Evolutionary conservation across 35 echinoderm and acorn worm genomes (phyloP).

Genomic region (Apostichopus parvimensis): DNA sequence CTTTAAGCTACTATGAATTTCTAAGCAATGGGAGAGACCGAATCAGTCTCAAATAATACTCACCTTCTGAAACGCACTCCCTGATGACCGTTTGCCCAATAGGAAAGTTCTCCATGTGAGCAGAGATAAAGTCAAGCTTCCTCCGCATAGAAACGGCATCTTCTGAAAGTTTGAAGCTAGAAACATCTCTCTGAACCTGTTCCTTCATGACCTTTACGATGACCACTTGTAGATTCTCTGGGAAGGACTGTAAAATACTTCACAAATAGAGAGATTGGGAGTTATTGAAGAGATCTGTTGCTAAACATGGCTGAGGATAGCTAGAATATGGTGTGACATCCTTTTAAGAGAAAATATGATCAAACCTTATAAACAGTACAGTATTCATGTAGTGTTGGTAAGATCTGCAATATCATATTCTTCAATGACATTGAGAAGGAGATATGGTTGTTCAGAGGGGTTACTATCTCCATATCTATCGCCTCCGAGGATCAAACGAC

Average conservation of each 20-base stretch:
- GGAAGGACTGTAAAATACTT: slow-evolving; percentile 29
- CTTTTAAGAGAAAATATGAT: too few relatives aligned
- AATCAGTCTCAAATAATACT: background rate
- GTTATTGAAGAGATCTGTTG: background rate
- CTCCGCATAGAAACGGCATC: background rate
- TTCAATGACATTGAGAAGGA: too few relatives aligned
- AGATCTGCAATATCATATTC: too few relatives aligned
- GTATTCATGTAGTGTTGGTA: too few relatives aligned
- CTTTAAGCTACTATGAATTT: too few relatives aligned
- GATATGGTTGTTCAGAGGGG: too few relatives aligned
- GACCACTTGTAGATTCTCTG: background rate
- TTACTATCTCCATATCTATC: too few relatives aligned
- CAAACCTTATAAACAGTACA: too few relatives aligned
- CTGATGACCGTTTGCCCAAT: background rate
- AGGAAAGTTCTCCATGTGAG: slow-evolving; percentile 34
- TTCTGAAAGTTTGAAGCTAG: background rate
- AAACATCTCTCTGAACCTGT: background rate
- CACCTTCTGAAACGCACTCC: background rate
- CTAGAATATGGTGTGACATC: too few relatives aligned
- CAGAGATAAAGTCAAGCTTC: background rate
- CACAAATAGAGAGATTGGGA: background rate
- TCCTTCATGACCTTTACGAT: background rate
- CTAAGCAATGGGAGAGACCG: too few relatives aligned
- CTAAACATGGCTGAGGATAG: too few relatives aligned
- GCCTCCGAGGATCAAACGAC: too few relatives aligned